Evolutionary conservation across 1,140 invertebrate species (phyloP), one percentile per base, ranked within the genome.

Genomic region (Drosophila tristis): DNA sequence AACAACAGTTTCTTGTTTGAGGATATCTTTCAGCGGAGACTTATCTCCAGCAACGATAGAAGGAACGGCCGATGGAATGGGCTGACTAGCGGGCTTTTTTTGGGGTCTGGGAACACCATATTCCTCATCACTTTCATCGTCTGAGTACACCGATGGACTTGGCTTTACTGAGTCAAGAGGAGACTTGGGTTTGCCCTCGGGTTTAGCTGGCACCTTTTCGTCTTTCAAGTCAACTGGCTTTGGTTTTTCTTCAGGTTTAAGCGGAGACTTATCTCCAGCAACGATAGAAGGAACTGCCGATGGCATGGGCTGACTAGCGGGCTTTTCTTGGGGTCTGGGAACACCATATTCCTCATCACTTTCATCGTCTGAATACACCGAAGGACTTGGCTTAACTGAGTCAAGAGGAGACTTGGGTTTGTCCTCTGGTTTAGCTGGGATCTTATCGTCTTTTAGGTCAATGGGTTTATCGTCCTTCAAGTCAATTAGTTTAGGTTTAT

Each of bases 311-410:
- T 58, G 7, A 9, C 31, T 9, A 31, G 31, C 8, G 31, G 31
- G 3, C 31, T 39, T 50, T 16, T 44, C 49, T 43, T 16, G 35
- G 5, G 23, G 48, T 13, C 8, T 61, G 2, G 29, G n/a, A 23
- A 44, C 11, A 25, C 54, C 54, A 1, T 42, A 44, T 56, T 42
- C 54, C 11, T 26, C 42, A 25, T 56, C 54, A 23, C 54, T 56
- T 15, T 61, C 47, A 51, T 61, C 47, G 31, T 51, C 59, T 13
- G 55, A 67, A 39, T 67, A 67, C 0, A 54, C 9, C 20, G 45
- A 47, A 1, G 26, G 16, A 35, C 2, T 44, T 8, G 29, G 35
- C 23, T 60, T 56, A 15, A 11, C 31, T 26, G 5, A 16, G n/a
- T 43, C 54, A 16, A 44, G 43, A 2, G 45, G 31, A 3, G 43